Conservation (phyloP, 2,888 invertebrate genomes). For the Melanargia galathea region DNA sequence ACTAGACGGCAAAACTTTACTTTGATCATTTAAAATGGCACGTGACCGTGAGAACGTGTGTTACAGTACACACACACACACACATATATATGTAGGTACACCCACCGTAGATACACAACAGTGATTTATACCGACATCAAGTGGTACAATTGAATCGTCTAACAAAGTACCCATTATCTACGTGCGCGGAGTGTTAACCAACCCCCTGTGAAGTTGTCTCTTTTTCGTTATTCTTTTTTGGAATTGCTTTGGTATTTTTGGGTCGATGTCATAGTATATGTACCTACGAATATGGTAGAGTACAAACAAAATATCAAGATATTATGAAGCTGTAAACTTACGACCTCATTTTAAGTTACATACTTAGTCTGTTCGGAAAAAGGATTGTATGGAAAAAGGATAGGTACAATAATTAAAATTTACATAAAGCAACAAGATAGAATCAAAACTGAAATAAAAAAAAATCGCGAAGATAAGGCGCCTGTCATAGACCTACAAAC, state of each 20-base stretch:
- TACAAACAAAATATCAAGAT: neutral
- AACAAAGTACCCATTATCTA: conserved; percentile 52
- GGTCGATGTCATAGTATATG: neutral
- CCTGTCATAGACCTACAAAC: too few species aligned
- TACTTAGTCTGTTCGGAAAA: too few species aligned
- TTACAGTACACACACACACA: neutral
- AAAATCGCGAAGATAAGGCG: too few species aligned
- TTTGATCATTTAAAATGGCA: conserved; percentile 14
- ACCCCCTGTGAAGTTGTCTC: conserved; percentile 19
- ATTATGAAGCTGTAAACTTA: too few species aligned
- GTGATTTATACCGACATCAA: conserved; percentile 51
- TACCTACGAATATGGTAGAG: neutral
- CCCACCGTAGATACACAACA: conserved; percentile 3
- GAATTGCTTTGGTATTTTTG: conserved; percentile 9
- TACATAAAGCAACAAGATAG: too few species aligned
- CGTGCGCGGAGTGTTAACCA: conserved; percentile 43
- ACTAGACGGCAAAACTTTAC: conserved; percentile 15
- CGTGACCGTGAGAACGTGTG: conserved; percentile 7
- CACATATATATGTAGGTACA: neutral
- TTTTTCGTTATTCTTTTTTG: conserved; percentile 17
- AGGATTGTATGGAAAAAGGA: too few species aligned
- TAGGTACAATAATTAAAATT: too few species aligned
- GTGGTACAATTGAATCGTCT: conserved; percentile 51
- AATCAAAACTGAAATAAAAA: too few species aligned
- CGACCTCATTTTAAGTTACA: too few species aligned